Evolutionary conservation across 2,797 vertebrate genomes (phyloP), one percentile per base, ranked within the genome.

Genomic region (Huso huso): DNA sequence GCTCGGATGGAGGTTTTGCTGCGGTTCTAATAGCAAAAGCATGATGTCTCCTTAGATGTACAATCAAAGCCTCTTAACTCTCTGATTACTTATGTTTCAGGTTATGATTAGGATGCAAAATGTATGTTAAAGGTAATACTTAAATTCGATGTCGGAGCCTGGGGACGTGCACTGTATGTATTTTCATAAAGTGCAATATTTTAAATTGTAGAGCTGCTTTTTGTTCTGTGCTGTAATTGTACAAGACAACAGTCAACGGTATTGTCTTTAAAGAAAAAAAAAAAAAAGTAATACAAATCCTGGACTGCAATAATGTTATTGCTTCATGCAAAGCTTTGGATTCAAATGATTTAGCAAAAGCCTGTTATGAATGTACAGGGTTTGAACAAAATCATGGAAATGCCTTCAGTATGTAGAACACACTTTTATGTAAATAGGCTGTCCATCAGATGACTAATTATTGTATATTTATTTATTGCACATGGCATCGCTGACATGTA

Each of bases 1-100:
- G 91, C 91, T 84, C 92, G 93, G 94, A 93, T 93, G 82, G 93
- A 94, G 93, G 90, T 87, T 91, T 80, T 91, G 87, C 91, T 83
- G 86, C 88, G 91, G 90, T 93, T 92, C 92, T 95, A 95, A 96
- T 96, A 94, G 92, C 93, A 91, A 85, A 93, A 93, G 92, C 92
- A 90, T 93, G 93, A 93, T 89, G 91, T 96, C 93, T 93, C 90
- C 91, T 92, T 94, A 92, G 91, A 94, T 92, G 93, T 92, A 94
- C 94, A 95, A 95, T 96, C 94, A 94, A 94, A 97, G 96, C 94
- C 94, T 94, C 94, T 96, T 95, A 95, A 93, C 86, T 87, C 89
- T 86, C 93, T 95, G 93, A 90, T 90, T 88, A 94, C 93, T 95
- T 93, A 92, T 95, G 94, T 95, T 93, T 91, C 91, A 89, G 90